Conservation (phyloP, 2,113 vertebrate genomes). For the Channa maculata region DNA sequence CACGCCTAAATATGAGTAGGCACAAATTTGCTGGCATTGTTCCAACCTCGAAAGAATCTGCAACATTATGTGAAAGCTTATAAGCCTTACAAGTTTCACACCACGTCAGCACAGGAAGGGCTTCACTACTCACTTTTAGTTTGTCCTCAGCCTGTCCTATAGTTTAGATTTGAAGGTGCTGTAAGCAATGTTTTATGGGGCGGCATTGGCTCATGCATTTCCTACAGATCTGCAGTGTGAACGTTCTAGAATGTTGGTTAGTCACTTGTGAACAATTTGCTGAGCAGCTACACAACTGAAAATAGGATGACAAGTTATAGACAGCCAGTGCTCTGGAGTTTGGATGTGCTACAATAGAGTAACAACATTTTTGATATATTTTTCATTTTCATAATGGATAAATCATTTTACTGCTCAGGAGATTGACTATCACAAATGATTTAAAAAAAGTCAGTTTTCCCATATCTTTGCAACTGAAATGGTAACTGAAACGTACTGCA, state of each 20-base stretch:
- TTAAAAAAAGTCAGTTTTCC: too few species aligned
- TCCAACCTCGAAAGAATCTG: not conserved
- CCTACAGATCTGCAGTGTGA: not conserved
- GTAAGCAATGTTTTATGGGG: too few species aligned
- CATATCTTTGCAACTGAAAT: not conserved
- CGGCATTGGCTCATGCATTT: not conserved
- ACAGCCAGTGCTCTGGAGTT: not conserved
- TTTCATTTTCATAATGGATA: too few species aligned
- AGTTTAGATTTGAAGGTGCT: not conserved
- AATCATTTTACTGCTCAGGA: not conserved
- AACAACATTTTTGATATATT: not conserved
- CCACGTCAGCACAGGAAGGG: too few species aligned
- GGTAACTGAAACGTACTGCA: not conserved
- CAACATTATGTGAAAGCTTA: not conserved
- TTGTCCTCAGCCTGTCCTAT: not conserved
- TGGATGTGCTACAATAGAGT: too few species aligned
- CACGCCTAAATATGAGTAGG: conserved; percentile 9
- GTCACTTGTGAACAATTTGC: conserved; percentile 15
- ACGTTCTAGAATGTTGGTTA: not conserved
- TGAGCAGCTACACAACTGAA: conserved; percentile 22
- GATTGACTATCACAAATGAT: too few species aligned
- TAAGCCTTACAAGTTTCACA: not conserved
- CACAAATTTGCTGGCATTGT: not conserved
- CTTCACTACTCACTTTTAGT: not conserved
- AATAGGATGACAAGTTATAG: conserved; percentile 3